Base-by-base conservation (phyloP, 2,113 vertebrate genomes). In the Myotis yumanensis region DNA sequence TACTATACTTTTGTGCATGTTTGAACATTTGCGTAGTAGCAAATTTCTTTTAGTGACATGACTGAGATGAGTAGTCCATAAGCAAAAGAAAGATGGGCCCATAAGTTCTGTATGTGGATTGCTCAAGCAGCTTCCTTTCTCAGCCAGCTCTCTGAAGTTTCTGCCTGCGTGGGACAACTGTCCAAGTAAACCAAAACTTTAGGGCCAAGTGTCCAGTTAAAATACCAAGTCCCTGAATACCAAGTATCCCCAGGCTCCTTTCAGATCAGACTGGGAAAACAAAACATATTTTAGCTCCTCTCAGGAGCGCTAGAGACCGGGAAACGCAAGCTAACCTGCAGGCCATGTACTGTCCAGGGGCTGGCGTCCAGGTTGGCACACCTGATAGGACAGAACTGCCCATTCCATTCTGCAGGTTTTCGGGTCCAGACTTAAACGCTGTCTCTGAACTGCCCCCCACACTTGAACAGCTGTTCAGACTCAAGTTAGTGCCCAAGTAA, bases 401-500 rank as follows among this genome's bases (percentile, higher is more conserved):
- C 59, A n/a, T 90, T 90, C 62, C 46, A 48, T 30, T 68, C 51
- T 64, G 69, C 11, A 48, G 68, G 88, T 20, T 40, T 66, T 37
- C 12, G 76, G 40, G 75, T 69, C 57, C 57, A 91, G n/a, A 69
- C 57, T 17, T 1, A 85, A 71, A 90, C 32, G 84, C 68, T 94
- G 59, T 82, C 81, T 87, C 85, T 75, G 15, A 93, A 69, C 73
- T 57, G 64, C 79, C 82, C 80, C 95, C 90, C 71, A 94, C 93
- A 88, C 51, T 82, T 37, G 46, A 87, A 52, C 92, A 95, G 85
- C 94, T 97, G 91, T 90, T 96, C 62, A 72, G 71, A 82, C 88
- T 95, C 66, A 75, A 96, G 84, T 83, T 89, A 93, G 80, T 77
- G 87, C 35, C 48, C 40, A 83, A 95, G 90, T 84, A 77, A 94